These are phyloP conservation scores for Leptinotarsa rubiginosa DNA, from an alignment of 2,888 invertebrate genomes.

Conservation along the genomic window DNA sequence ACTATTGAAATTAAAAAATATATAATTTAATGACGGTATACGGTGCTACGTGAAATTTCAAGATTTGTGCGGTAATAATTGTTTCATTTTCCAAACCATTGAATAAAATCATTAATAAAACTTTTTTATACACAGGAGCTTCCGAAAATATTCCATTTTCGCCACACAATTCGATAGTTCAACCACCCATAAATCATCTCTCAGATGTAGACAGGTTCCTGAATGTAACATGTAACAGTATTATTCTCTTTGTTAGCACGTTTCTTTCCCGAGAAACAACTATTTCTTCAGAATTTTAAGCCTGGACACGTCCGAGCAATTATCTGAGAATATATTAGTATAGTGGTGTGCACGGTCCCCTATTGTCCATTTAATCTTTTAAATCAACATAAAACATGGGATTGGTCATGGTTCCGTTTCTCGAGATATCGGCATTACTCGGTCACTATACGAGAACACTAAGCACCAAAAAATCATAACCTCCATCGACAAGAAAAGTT, in stretches of 20 bases:
- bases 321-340: slow-evolving; percentile 18
- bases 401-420: slow-evolving; percentile 18
- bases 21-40: no score
- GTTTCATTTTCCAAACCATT: no score
- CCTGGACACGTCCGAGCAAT: slow-evolving; percentile 14
- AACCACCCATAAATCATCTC: background rate
- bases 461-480: no score
- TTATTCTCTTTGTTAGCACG: slow-evolving; percentile 1
- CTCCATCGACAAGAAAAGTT: no score
- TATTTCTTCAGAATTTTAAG: slow-evolving; percentile 9
- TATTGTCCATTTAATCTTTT: slow-evolving; percentile 19
- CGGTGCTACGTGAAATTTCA: no score
- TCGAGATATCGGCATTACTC: slow-evolving; percentile 10
- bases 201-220: slow-evolving; percentile 7
- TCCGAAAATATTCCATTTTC: background rate
- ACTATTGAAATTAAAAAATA: no score
- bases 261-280: slow-evolving; percentile 12
- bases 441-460: background rate
- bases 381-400: slow-evolving; percentile 20
- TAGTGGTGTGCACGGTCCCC: slow-evolving; percentile 17
- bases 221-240: slow-evolving; percentile 16
- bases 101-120: no score
- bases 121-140: no score
- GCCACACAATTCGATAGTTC: background rate
- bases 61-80: no score